These are phyloP conservation scores for Axis porcinus DNA, from an alignment of 2,113 vertebrate species.

Conservation along the genomic window DNA sequence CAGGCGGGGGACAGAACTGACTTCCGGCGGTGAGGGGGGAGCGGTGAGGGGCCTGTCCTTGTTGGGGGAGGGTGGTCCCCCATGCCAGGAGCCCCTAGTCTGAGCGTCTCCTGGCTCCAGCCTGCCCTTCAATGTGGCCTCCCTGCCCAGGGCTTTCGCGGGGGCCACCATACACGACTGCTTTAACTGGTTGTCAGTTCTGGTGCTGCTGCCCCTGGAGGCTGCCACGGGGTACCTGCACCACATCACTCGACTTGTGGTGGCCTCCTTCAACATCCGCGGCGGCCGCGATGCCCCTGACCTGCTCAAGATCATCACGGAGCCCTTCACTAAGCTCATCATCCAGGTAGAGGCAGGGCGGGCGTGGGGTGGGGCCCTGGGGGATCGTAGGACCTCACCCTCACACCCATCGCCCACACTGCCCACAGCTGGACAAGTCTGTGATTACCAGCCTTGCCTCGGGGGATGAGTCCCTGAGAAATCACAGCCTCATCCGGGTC, in stretches of 20 bases:
- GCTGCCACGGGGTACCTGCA: constrained; percentile 83
- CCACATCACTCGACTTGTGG: constrained; percentile 79
- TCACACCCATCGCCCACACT: background rate
- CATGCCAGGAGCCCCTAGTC: background rate
- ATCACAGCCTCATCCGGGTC: constrained; percentile 90
- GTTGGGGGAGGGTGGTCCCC: background rate
- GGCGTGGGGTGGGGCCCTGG: rapidly evolving
- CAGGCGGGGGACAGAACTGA: constrained; percentile 91
- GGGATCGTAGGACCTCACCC: background rate
- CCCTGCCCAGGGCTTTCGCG: constrained; percentile 86
- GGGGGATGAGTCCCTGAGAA: constrained; percentile 88
- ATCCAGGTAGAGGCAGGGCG: constrained; percentile 83
- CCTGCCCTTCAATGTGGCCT: background rate
- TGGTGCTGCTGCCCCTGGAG: constrained; percentile 92
- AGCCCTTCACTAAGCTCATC: constrained; percentile 91
- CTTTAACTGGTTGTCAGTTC: constrained; percentile 95
- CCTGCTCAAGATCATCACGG: constrained; percentile 91
- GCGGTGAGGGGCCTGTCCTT: background rate
- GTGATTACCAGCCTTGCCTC: constrained; percentile 90
- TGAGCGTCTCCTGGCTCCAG: background rate
- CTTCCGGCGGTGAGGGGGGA: constrained; percentile 87
- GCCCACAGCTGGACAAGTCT: constrained; percentile 89
- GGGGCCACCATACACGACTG: constrained; percentile 94
- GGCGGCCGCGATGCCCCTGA: constrained; percentile 88
- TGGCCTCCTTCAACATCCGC: constrained; percentile 85